These are phyloP conservation scores for Caenorhabditis panamensis DNA, from an alignment of 2,888 invertebrate species.

Conservation along the genomic window DNA sequence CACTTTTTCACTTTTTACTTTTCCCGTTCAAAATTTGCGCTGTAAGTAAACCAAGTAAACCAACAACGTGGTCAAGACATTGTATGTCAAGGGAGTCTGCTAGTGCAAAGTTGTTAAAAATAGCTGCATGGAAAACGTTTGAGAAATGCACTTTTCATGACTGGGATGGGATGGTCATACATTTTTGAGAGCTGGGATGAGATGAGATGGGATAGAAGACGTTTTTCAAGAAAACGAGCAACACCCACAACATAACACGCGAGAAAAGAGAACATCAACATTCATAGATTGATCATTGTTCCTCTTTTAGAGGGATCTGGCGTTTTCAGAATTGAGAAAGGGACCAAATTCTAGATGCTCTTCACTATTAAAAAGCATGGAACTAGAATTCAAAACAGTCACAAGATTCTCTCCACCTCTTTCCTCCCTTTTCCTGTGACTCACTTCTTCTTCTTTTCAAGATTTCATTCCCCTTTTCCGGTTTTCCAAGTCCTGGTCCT, in stretches of 20 bases:
- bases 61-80: conserved; percentile 35
- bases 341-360: no score
- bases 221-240: neutral
- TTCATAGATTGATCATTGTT: no score
- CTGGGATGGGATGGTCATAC: conserved; percentile 19
- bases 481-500: neutral
- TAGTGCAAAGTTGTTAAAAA: conserved; percentile 5
- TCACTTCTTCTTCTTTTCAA: neutral
- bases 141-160: conserved; percentile 21
- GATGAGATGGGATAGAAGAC: neutral
- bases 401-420: neutral
- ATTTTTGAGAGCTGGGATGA: conserved; percentile 9
- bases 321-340: no score
- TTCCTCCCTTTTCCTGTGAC: neutral
- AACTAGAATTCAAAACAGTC: neutral
- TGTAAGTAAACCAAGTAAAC: conserved; percentile 15
- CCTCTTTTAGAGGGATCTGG: no score
- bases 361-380: neutral
- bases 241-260: conserved; percentile 6
- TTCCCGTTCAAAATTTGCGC: conserved; percentile 18
- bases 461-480: conserved; percentile 1
- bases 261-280: conserved; percentile 3
- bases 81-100: conserved; percentile 25
- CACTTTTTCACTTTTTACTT: no score
- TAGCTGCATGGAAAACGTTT: conserved; percentile 8